Evolutionary conservation across 2,797 vertebrate genomes (phyloP).

Genomic region (Moxostoma hubbsi): DNA sequence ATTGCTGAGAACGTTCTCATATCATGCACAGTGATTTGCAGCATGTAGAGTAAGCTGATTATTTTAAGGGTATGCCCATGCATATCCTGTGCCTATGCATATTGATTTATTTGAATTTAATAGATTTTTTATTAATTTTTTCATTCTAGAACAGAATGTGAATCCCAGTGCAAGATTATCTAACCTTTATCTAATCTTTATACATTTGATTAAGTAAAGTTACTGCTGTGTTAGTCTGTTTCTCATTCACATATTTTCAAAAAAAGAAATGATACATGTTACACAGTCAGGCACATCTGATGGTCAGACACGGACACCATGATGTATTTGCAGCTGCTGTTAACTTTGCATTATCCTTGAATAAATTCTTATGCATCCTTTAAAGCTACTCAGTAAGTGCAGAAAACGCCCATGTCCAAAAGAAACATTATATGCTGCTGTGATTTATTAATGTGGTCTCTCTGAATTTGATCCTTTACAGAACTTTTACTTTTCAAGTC

Average conservation of each 20-base stretch:
- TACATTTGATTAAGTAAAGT: too few species aligned
- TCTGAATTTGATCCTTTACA: conserved; percentile 32
- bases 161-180: too few species aligned
- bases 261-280: too few species aligned
- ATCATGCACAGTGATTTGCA: conserved; percentile 11
- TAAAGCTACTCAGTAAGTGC: neutral
- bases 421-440: conserved; percentile 31
- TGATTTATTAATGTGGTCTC: conserved; percentile 53
- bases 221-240: too few species aligned
- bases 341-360: conserved; percentile 50
- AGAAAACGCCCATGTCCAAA: conserved; percentile 14
- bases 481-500: conserved; percentile 13
- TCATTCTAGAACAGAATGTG: too few species aligned
- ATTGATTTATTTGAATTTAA: neutral
- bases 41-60: neutral
- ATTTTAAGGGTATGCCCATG: neutral
- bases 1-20: neutral
- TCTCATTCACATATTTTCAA: too few species aligned
- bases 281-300: too few species aligned
- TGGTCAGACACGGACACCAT: neutral
- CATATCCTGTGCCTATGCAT: neutral
- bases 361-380: conserved; percentile 16
- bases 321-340: conserved; percentile 32
- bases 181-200: too few species aligned
- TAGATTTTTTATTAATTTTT: too few species aligned